Conservation (phyloP, 2,888 invertebrate species). For the Vesta saturnalis region DNA sequence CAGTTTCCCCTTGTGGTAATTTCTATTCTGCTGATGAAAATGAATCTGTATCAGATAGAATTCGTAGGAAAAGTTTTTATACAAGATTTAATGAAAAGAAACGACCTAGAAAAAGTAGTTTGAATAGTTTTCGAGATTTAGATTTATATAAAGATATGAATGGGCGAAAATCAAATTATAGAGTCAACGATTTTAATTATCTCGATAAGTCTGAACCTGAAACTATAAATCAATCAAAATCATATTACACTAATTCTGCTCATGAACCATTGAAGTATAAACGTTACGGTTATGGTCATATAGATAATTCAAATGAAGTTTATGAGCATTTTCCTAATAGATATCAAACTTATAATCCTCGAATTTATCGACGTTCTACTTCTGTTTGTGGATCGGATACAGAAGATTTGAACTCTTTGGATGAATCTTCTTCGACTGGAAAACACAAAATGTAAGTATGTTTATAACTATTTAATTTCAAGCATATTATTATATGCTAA, state of each 20-base stretch:
- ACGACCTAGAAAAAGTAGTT: constrained; percentile 73
- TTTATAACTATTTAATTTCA: not conserved
- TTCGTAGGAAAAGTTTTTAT: constrained; percentile 89
- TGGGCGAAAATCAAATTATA: constrained; percentile 35
- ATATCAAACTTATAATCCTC: constrained; percentile 59
- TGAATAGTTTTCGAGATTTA: constrained; percentile 62
- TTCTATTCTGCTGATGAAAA: constrained; percentile 63
- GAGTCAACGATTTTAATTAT: constrained; percentile 51
- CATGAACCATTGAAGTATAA: constrained; percentile 44
- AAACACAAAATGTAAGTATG: constrained; percentile 58
- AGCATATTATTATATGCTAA: no score
- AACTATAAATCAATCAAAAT: constrained; percentile 42
- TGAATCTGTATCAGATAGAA: constrained; percentile 84
- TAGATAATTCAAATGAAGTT: constrained; percentile 54
- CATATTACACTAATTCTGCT: constrained; percentile 46
- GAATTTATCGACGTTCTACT: constrained; percentile 52
- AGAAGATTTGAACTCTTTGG: constrained; percentile 54
- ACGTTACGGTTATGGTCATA: constrained; percentile 54
- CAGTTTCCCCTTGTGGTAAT: constrained; percentile 61
- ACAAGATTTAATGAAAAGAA: constrained; percentile 88
- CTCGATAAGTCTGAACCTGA: constrained; percentile 54
- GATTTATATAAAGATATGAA: constrained; percentile 54
- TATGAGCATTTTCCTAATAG: constrained; percentile 58
- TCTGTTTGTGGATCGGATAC: constrained; percentile 55
- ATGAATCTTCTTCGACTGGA: constrained; percentile 56